Conservation (phyloP, 2,797 vertebrate species). For the Protosalanx chinensis region DNA sequence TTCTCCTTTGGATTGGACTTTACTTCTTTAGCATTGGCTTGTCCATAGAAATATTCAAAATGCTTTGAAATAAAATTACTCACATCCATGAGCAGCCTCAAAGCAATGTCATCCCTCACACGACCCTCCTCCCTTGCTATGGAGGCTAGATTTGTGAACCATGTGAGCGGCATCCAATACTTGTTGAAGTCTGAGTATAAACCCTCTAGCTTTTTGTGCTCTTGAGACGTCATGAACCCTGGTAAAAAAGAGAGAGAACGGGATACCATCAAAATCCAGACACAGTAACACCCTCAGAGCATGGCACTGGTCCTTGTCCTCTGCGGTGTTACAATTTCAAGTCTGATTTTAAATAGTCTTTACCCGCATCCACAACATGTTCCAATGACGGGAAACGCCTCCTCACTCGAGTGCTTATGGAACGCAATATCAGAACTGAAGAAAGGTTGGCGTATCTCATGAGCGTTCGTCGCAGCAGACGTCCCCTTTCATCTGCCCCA, state of each 20-base stretch:
- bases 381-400: conserved; percentile 84
- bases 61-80: conserved; percentile 36
- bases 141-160: conserved; percentile 87
- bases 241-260: background rate
- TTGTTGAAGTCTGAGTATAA: conserved; percentile 90
- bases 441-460: conserved; percentile 87
- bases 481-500: conserved; percentile 78
- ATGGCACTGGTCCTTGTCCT: background rate
- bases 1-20: background rate
- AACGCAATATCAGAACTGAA: conserved; percentile 84
- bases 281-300: background rate
- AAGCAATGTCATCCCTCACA: conserved; percentile 80
- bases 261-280: background rate
- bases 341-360: background rate
- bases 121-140: conserved; percentile 77
- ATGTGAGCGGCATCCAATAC: conserved; percentile 90
- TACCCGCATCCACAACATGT: conserved; percentile 84
- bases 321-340: background rate
- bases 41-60: background rate
- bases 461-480: conserved; percentile 80
- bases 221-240: conserved; percentile 84
- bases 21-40: background rate
- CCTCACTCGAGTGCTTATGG: conserved; percentile 84
- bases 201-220: conserved; percentile 79
- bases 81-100: conserved; percentile 86